Conservation (phyloP, 2,113 vertebrate species). For the Leucosticte australis region DNA sequence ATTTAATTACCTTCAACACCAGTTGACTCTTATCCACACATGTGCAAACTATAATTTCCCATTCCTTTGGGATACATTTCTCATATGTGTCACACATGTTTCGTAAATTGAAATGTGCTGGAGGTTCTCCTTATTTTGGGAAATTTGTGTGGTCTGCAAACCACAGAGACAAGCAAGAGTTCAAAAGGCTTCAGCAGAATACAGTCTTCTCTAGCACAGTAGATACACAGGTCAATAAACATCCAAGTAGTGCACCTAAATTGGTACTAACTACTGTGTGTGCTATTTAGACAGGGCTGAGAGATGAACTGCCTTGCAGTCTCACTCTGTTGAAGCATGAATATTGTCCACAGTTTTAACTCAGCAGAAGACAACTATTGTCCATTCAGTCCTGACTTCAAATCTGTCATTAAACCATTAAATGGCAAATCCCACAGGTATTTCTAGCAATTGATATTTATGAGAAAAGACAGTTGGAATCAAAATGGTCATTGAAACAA, state of each 20-base stretch:
- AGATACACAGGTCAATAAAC: not conserved
- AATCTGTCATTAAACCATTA: not conserved
- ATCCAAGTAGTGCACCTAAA: not conserved
- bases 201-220: not conserved
- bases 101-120: not conserved
- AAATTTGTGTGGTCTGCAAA: conserved; percentile 11
- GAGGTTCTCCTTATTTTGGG: not conserved
- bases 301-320: not conserved
- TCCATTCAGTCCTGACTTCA: not conserved
- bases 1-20: not conserved
- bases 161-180: not conserved
- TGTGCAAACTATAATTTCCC: not conserved
- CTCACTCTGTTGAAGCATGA: not conserved
- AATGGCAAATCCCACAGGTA: not conserved
- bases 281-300: not conserved
- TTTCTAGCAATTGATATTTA: not conserved
- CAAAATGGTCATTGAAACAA: not conserved
- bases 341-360: not conserved
- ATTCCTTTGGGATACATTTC: not conserved
- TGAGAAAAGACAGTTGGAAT: rapidly evolving
- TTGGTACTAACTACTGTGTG: not conserved
- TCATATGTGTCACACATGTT: conserved; percentile 11
- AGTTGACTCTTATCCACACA: not conserved
- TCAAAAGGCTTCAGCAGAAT: not conserved
- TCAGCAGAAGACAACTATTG: not conserved